phyloP scores from a whole-genome alignment of 2,113 vertebrate species.

The Pseudois nayaur region DNA sequence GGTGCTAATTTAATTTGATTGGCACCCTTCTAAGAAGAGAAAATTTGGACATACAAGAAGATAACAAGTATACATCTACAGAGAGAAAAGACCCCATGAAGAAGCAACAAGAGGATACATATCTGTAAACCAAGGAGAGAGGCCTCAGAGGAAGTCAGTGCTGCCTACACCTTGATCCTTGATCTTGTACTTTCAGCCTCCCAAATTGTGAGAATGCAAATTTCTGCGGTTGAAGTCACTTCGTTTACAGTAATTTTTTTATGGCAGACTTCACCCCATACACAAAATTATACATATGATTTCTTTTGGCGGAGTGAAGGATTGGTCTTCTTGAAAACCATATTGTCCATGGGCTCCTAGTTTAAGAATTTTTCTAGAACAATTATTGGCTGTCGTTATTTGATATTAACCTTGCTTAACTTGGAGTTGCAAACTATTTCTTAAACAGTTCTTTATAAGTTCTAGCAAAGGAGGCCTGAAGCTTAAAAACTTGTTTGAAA shows the following conservation, averaged over 20 bases:
- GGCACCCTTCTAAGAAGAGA: not conserved
- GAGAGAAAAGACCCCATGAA: not conserved
- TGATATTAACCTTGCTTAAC: not conserved
- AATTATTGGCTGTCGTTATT: not conserved
- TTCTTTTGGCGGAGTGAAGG: not conserved
- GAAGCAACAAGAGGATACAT: not conserved
- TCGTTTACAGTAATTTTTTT: not conserved
- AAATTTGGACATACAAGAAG: not conserved
- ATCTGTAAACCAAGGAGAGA: not conserved
- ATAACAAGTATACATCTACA: accelerated
- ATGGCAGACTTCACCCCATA: not conserved
- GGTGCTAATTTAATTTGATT: not conserved
- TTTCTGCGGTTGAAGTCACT: not conserved
- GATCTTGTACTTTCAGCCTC: not conserved
- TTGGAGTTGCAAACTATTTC: not conserved
- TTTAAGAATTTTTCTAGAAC: not conserved
- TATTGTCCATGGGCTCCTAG: not conserved
- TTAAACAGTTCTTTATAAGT: not conserved
- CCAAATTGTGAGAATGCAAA: not conserved
- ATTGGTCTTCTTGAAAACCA: not conserved
- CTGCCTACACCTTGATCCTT: not conserved
- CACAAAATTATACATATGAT: not conserved
- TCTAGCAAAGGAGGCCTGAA: not conserved
- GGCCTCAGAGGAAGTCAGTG: not conserved
- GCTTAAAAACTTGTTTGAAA: not conserved